Evolutionary conservation across 1,140 invertebrate species (phyloP), one percentile per base, ranked within the genome.

Genomic region (Heliconius melpomene): DNA sequence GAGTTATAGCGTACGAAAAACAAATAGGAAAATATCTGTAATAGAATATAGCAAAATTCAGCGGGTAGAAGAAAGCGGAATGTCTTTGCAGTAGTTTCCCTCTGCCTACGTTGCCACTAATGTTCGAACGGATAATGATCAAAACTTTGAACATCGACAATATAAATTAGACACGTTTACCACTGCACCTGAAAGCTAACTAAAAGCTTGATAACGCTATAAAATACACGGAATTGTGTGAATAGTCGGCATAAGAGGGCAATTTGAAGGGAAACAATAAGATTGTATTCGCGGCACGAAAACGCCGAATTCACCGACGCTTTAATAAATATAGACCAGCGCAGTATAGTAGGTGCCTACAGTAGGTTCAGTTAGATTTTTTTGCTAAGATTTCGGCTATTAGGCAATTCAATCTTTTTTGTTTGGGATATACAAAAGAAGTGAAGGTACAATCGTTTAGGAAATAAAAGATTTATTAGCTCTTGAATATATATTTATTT

Each of bases 241-340:
- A 32, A 77, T 66, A 72, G 40, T 81, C 40, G 36, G 32, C 77
- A 72, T 75, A 79, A 80, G 52, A 60, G 50, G 40, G 72, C 78
- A 78, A 72, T 81, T 79, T 82, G 77, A 76, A 79, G 82, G 81
- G 80, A 83, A 84, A 86, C 82, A 83, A 83, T 84, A 84, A 81
- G 81, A 81, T 79, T 74, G 79, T 85, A 86, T 86, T 84, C 83
- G 77, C 29, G 70, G 74, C 84, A 84, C 83, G 84, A 80, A 75
- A 54, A 52, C 72, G 76, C 79, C 74, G 78, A 83, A 85, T 85
- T 81, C 78, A 80, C 72, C 78, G 70, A 73, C 72, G 50, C 77
- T 75, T 81, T 81, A 82, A 84, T 86, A 83, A 87, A 85, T 86
- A 87, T 87, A 84, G 71, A 8, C 36, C 80, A 79, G 81, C 50